Conservation (phyloP, 2,113 vertebrate species). For the Orcinus orca region DNA sequence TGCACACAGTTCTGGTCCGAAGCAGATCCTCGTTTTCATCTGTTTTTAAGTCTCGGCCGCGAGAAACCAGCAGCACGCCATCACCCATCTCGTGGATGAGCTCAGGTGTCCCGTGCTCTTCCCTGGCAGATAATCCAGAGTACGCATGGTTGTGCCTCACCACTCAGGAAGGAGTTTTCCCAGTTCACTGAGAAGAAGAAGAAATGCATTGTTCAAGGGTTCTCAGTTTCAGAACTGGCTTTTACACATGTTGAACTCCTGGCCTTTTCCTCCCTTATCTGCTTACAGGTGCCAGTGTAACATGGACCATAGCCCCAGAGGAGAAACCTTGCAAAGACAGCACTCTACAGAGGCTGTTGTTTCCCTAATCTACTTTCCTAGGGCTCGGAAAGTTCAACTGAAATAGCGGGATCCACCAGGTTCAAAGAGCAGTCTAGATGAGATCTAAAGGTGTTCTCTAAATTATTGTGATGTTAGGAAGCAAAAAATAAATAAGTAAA, state of each 20-base stretch:
- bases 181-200: background rate
- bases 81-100: background rate
- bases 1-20: background rate
- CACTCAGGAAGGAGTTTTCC: background rate
- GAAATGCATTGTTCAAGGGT: background rate
- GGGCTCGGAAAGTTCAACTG: background rate
- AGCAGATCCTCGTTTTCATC: background rate
- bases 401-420: background rate
- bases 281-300: background rate
- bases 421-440: background rate
- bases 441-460: background rate
- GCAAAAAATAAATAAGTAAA: background rate
- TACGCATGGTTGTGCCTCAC: fast-evolving
- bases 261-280: background rate
- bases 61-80: background rate
- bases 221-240: background rate
- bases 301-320: background rate
- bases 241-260: background rate
- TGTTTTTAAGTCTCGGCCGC: background rate
- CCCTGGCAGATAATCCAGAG: background rate
- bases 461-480: background rate
- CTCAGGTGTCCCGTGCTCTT: background rate
- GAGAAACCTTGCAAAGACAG: background rate
- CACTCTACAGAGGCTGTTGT: background rate
- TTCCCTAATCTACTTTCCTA: background rate